Base-by-base conservation (phyloP, 2,888 invertebrate species). In the Synergus laeviventris region DNA sequence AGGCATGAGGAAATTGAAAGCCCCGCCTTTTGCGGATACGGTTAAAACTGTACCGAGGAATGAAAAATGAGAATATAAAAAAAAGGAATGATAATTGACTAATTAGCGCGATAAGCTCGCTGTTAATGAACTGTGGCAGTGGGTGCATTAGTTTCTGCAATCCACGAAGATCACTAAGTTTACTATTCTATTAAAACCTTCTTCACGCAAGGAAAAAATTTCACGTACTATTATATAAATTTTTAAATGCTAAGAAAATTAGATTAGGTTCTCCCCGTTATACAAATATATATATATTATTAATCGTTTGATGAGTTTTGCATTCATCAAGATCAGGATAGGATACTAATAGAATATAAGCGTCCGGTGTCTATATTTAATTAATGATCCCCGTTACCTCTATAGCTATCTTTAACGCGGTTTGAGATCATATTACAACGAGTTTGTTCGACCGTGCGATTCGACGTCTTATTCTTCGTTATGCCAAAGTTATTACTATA, bases 311-410 rank as follows among this genome's bases (percentile, higher is more conserved):
- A 3, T 70, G 31, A 70, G 49, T 70, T 70, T 11, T 70, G 45
- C 31, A 49, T 11, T 49, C 70, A 70, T 70, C 45, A 31, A n/a
- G 16, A 70, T 24, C 24, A 24, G 66, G 66, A 45, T 24, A 1
- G 45, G 45, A 66, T 45, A 45, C 16, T 31, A 39, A 64, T 64
- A 3, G 21, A 9, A 24, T 66, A 66, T 74, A 36, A 18, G 45
- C 76, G 74, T 36, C 39, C 62, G 76, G 42, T 81, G 75, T 76
- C 82, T 80, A 77, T 78, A 82, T 81, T 80, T 83, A 79, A 80
- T 81, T 77, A 73, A 83, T 86, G 86, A 86, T 88, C 86, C 86
- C 88, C 87, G 88, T 88, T 88, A 88, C 87, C 86, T 83, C 86
- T 83, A 87, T 83, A 87, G 88, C 88, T 88, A 88, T 84, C 83